Conservation (phyloP, 2,113 vertebrate genomes). For the Thamnaconus septentrionalis region DNA sequence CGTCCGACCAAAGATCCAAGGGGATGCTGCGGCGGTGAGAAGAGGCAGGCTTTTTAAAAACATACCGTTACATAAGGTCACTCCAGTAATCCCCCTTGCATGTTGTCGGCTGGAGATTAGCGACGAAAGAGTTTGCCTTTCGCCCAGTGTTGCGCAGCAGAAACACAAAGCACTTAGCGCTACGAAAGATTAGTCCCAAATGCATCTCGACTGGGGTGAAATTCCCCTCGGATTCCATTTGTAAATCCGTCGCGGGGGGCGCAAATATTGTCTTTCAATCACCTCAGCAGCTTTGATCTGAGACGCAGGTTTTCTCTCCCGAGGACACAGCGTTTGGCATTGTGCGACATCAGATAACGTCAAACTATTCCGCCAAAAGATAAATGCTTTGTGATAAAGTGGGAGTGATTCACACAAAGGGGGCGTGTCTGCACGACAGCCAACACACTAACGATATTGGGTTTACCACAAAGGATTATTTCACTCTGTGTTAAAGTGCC, state of each 20-base stretch:
- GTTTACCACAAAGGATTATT: neutral
- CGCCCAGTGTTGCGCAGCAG: constrained; percentile 28
- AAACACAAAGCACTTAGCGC: constrained; percentile 35
- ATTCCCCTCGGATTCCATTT: constrained; percentile 4
- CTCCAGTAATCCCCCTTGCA: constrained; percentile 43
- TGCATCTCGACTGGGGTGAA: constrained; percentile 1
- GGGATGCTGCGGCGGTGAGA: constrained; percentile 7
- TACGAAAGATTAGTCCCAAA: constrained; percentile 29
- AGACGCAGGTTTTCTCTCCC: neutral
- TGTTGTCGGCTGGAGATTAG: constrained; percentile 49
- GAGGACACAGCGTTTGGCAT: constrained; percentile 6
- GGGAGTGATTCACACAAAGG: constrained; percentile 14
- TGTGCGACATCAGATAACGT: neutral
- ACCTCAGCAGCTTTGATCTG: neutral
- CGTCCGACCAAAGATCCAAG: constrained; percentile 3
- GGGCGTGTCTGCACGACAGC: neutral
- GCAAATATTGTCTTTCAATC: constrained; percentile 18
- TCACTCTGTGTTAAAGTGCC: neutral
- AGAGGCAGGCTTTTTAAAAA: constrained; percentile 25
- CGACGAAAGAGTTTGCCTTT: constrained; percentile 44
- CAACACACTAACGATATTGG: constrained; percentile 3
- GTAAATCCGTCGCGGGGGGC: neutral
- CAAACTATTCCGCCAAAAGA: constrained; percentile 5
- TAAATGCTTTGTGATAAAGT: constrained; percentile 5
- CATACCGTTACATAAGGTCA: constrained; percentile 37